Evolutionary conservation across 2,113 vertebrate species (phyloP), one percentile per base, ranked within the genome.

Genomic region (Malurus elegans): DNA sequence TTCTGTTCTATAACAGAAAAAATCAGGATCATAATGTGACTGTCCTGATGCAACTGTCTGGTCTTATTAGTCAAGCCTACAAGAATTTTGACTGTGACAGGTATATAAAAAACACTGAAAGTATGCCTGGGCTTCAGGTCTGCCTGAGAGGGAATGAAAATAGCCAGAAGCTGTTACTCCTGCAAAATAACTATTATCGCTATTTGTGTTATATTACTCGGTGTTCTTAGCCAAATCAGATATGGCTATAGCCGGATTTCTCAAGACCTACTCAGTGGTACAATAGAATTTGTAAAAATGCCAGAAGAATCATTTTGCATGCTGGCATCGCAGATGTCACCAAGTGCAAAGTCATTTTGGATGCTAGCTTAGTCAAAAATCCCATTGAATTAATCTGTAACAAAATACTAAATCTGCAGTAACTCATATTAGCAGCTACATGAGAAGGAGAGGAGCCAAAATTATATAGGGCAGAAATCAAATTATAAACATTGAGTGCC

Each of bases 301-400:
- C 95, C 95, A 97, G 85, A 66, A 91, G 90, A 92, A 94, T 86
- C 25, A 96, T 95, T 95, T 87, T 92, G 90, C 90, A 92, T 95
- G 92, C 93, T 93, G 90, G 90, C 86, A 95, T 90, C 25, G 6
- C 92, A 95, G 88, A 93, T 96, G 95, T 94, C 94, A 92, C 92
- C 67, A 32, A 96, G 88, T 91, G 91, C 92, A 94, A 90, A 96
- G 94, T 96, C 95, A 96, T 94, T 95, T 89, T 96, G 90, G 88
- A 86, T 0, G 3, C 75, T 70, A 90, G 78, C 54, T 93, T 86
- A 88, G 87, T 92, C 67, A 88, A 92, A 96, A 96, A 88, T 86
- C 86, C 75, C 85, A 88, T 79, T 94, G 87, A 95, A 95, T 88
- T 95, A 66, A 96, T 91, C 73, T 94, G 62, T 90, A 93, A 90